Evolutionary conservation across 2,113 vertebrate species (phyloP).

Genomic region (Clarias macrocephalus): DNA sequence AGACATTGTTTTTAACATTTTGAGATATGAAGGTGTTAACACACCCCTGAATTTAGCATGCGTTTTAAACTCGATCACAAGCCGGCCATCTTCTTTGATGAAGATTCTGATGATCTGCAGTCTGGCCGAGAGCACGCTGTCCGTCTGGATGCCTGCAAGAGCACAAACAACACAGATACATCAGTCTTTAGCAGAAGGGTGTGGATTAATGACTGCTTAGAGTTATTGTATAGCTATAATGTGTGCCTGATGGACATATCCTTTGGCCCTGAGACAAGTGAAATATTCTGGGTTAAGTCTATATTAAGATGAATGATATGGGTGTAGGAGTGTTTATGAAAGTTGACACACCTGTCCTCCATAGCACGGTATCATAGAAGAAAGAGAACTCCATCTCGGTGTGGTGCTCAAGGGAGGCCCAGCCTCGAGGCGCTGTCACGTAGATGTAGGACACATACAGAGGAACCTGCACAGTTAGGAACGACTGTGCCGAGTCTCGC

Average conservation of each 20-base stretch:
- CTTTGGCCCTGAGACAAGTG: too few species aligned
- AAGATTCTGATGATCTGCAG: slow-evolving; percentile 97
- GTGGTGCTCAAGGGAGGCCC: slow-evolving; percentile 98
- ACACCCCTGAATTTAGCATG: slow-evolving; percentile 97
- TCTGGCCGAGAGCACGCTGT: slow-evolving; percentile 92
- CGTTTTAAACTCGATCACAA: slow-evolving; percentile 97
- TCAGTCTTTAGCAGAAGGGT: too few species aligned
- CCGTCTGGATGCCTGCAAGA: slow-evolving; percentile 90
- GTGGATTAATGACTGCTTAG: neutral
- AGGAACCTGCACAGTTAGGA: slow-evolving; percentile 93
- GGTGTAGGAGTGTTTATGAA: neutral
- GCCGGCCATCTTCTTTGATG: slow-evolving; percentile 91
- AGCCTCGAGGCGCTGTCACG: slow-evolving; percentile 90
- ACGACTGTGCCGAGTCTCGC: slow-evolving; percentile 95
- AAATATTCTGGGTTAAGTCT: neutral
- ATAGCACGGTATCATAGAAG: slow-evolving; percentile 97
- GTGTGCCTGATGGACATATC: neutral
- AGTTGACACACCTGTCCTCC: slow-evolving; percentile 87
- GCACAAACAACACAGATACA: neutral
- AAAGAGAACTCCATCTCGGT: slow-evolving; percentile 99
- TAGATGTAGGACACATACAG: slow-evolving; percentile 98
- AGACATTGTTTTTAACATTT: too few species aligned
- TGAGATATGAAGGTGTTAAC: neutral
- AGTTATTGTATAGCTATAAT: neutral
- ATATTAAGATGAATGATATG: neutral